These are phyloP conservation scores for Catamblyrhynchus diadema DNA, from an alignment of 2,797 vertebrate species.

Conservation along the genomic window DNA sequence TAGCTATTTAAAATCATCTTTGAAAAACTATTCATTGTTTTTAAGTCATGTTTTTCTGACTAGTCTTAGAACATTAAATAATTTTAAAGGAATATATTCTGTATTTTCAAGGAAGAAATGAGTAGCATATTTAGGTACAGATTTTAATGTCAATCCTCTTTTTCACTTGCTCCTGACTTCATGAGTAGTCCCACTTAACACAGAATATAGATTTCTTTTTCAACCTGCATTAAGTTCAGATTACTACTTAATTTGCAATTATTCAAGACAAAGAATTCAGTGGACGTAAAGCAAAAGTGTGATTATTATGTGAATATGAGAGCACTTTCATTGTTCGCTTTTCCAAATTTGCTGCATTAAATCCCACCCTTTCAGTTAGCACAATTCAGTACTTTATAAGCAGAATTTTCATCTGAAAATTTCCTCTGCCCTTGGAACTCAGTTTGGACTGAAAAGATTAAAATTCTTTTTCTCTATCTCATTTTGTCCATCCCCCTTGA, in stretches of 20 bases:
- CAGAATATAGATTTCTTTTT: neutral
- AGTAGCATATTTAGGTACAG: neutral
- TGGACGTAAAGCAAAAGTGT: neutral
- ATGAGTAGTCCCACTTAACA: neutral
- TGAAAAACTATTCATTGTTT: neutral
- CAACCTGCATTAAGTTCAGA: neutral
- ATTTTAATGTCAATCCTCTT: neutral
- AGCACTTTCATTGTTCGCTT: neutral
- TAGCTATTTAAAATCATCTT: neutral
- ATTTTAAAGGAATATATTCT: neutral
- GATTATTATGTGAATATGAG: neutral
- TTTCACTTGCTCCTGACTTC: neutral
- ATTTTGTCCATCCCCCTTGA: neutral
- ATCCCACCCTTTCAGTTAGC: neutral
- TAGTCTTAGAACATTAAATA: neutral
- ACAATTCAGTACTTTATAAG: neutral
- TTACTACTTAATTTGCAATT: neutral
- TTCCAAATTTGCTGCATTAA: neutral
- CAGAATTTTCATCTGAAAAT: neutral
- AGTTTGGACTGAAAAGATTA: neutral
- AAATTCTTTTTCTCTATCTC: neutral
- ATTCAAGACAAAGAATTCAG: neutral
- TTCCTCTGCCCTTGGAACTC: neutral
- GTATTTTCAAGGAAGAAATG: neutral
- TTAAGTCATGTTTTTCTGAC: neutral